Conservation (phyloP, 2,797 vertebrate species). For the Alcedo quadribrachys region DNA sequence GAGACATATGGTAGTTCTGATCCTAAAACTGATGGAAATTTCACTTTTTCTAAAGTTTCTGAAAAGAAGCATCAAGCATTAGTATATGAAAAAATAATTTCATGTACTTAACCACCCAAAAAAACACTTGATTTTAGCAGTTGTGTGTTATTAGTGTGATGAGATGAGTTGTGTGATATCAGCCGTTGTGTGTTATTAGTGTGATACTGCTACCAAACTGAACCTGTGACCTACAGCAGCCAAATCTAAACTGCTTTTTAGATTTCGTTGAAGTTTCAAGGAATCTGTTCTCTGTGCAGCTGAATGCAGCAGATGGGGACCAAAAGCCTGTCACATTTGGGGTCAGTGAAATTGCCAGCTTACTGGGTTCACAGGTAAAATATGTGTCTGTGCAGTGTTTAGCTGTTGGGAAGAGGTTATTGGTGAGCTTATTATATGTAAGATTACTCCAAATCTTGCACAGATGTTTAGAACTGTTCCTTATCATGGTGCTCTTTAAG, state of each 20-base stretch:
- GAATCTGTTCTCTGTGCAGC: slow-evolving; percentile 80
- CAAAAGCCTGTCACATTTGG: slow-evolving; percentile 46
- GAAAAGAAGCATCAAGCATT: not conserved
- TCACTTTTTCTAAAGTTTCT: not conserved
- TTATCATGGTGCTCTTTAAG: not conserved
- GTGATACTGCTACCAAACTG: not conserved
- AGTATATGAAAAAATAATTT: not conserved
- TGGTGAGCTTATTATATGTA: not conserved
- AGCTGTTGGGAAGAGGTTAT: not conserved
- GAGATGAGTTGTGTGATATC: not conserved
- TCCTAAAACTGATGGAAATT: not conserved
- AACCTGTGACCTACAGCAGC: not conserved
- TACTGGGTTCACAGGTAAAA: slow-evolving; percentile 79
- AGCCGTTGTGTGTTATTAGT: not conserved
- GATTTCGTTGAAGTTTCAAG: slow-evolving; percentile 85
- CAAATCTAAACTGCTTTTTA: slow-evolving; percentile 57
- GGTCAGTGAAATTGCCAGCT: slow-evolving; percentile 69
- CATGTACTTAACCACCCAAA: not conserved
- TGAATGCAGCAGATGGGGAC: slow-evolving; percentile 65
- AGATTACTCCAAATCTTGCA: not conserved
- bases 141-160: not conserved
- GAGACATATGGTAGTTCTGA: not conserved
- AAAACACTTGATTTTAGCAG: not conserved
- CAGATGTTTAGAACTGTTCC: not conserved
- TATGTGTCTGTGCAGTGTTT: not conserved